Evolutionary conservation across 2,888 invertebrate species (phyloP), one percentile per base, ranked within the genome.

Genomic region (Dynastes hyllus): DNA sequence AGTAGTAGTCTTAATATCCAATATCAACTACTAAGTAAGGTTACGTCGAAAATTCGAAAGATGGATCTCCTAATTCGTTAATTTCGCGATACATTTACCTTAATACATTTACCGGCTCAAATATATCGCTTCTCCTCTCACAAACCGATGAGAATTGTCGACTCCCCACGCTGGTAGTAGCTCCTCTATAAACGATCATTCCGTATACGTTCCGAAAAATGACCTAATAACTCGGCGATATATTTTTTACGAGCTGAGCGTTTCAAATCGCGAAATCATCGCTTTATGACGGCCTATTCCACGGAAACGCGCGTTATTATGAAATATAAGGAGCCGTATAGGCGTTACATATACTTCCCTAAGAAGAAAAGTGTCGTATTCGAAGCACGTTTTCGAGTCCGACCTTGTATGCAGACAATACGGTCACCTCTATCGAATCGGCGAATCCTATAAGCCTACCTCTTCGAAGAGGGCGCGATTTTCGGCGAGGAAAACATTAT

Each of bases 231-330:
- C 22, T 58, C 55, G 22, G 22, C 55, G 16, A 58, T 58, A 58
- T 58, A 58, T 58, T 58, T 58, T 58, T 58, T 58, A 58, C 27
- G 55, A 58, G 55, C 9, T 22, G 55, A 8, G 22, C 55, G 55
- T 58, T 58, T 58, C 16, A 16, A 58, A 58, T 58, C 22, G 55
- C 55, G 55, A 58, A 58, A 58, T 58, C 55, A 58, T 58, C 22
- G 55, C 55, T 22, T 58, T 58, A 58, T 27, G n/a, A 22, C 55
- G 22, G 16, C 22, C 16, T 8, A 16, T 58, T 22, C 22, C 8
- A 58, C 55, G 55, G 55, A 58, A 58, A 58, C n/a, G 8, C 55
- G 16, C 55, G 22, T 58, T 58, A 22, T 58, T 58, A 58, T 58
- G 55, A 58, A 58, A 58, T 58, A 58, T 58, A 58, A 22, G 55